Percentiles rank a stretch among this genome's conserved stretches.
Conservation (phyloP, 2,888 invertebrate species). For the Lithophane leautieri region DNA sequence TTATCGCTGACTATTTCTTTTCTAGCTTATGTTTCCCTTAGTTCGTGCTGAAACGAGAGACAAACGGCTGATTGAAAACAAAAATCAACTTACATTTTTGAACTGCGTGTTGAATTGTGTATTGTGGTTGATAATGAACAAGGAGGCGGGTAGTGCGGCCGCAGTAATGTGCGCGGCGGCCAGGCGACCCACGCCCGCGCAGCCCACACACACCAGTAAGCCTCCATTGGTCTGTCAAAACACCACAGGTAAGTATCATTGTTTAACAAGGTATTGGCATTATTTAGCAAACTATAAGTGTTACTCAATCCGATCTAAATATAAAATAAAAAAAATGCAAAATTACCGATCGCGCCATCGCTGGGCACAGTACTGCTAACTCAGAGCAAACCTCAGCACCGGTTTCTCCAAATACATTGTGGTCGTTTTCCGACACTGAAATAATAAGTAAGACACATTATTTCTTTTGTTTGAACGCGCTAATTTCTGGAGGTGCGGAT, state of each 20-base stretch:
- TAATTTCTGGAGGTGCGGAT: too few relatives aligned
- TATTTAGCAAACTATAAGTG: background rate
- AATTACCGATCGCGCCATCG: constrained; percentile 80
- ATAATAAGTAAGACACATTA: constrained; percentile 10
- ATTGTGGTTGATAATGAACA: constrained; percentile 80
- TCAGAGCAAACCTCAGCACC: constrained; percentile 83
- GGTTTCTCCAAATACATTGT: constrained; percentile 80
- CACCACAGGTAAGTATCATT: background rate
- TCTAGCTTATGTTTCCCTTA: background rate
- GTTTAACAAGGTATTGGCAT: background rate
- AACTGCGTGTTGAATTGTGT: constrained; percentile 94
- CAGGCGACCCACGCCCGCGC: constrained; percentile 95
- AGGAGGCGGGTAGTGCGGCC: constrained; percentile 93
- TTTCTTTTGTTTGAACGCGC: too few relatives aligned
- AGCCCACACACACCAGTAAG: constrained; percentile 93
- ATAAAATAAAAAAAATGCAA: background rate
- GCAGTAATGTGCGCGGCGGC: constrained; percentile 94
- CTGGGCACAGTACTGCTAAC: constrained; percentile 78
- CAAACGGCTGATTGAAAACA: background rate
- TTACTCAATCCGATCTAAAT: background rate
- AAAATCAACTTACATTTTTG: constrained; percentile 91
- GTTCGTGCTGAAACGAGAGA: background rate
- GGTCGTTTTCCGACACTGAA: constrained; percentile 83
- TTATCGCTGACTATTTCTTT: background rate
- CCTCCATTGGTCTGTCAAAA: constrained; percentile 84